Percentiles rank a stretch among this genome's conserved stretches.
phyloP scores from a whole-genome alignment of 1,140 invertebrate genomes.

The Luehdorfia chinensis region DNA sequence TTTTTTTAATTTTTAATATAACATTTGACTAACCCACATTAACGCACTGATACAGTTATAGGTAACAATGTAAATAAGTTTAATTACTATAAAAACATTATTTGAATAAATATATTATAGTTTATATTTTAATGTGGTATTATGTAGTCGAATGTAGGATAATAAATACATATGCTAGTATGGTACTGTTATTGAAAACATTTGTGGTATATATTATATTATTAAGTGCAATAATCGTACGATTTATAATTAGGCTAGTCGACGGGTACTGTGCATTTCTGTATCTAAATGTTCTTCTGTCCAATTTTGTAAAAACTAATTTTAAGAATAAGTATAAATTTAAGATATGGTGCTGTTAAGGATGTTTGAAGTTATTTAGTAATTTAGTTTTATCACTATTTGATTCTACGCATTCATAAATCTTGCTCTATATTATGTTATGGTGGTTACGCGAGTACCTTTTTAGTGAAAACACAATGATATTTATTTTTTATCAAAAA shows the following conservation, averaged over 20 bases:
- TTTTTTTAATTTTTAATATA: slow-evolving; percentile 12
- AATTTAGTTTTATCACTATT: slow-evolving; percentile 25
- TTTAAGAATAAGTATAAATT: slow-evolving; percentile 14
- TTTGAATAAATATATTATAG: too few relatives aligned
- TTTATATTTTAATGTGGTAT: slow-evolving; percentile 24
- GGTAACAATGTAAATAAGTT: slow-evolving; percentile 31
- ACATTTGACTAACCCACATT: neutral
- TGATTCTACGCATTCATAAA: slow-evolving; percentile 26
- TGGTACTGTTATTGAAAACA: slow-evolving; percentile 26
- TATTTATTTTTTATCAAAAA: slow-evolving; percentile 26
- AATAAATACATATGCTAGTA: slow-evolving; percentile 18
- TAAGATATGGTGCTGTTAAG: slow-evolving; percentile 38
- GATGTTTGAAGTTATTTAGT: slow-evolving; percentile 27
- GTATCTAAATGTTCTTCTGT: slow-evolving; percentile 49
- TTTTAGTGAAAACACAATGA: slow-evolving; percentile 30
- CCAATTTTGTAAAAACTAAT: slow-evolving; percentile 65
- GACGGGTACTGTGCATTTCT: slow-evolving; percentile 72
- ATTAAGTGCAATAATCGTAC: slow-evolving; percentile 25
- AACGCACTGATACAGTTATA: slow-evolving; percentile 5
- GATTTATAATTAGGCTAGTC: slow-evolving; percentile 57
- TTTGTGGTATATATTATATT: slow-evolving; percentile 23
- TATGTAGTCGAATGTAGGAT: slow-evolving; percentile 31
- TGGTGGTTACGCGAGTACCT: slow-evolving; percentile 72
- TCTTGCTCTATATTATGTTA: slow-evolving; percentile 4
- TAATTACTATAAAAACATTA: slow-evolving; percentile 12